A percentile compares a stretch with the other conserved stretches of the same genome.
Evolutionary conservation across 2,113 vertebrate species (phyloP).

Genomic region (Otis tarda): DNA sequence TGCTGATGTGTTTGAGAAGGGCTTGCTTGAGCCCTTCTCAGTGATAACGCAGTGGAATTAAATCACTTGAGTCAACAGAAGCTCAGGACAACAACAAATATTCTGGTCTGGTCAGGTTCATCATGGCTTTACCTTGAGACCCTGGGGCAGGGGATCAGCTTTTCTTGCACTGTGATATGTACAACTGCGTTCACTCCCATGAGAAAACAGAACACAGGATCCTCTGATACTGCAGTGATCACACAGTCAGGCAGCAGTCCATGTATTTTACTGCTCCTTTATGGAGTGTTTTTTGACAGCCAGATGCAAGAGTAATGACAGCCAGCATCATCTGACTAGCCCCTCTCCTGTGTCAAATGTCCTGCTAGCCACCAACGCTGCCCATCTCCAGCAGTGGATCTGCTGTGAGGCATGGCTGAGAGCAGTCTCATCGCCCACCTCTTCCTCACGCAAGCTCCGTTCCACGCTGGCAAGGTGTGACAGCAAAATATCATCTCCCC

Average conservation of each 20-base stretch:
- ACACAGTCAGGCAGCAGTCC: background rate
- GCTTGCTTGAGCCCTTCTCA: background rate
- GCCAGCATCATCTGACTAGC: background rate
- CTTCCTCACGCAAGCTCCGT: background rate
- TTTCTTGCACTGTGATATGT: background rate
- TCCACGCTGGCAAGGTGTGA: background rate
- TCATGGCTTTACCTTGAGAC: background rate
- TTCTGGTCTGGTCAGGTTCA: background rate
- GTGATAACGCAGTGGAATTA: background rate
- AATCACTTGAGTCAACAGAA: background rate
- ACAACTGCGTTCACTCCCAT: rapidly evolving
- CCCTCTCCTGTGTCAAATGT: background rate
- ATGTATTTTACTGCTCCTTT: background rate
- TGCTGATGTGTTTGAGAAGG: background rate
- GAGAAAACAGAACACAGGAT: background rate
- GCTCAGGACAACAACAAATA: background rate
- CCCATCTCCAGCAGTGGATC: background rate
- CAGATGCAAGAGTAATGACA: background rate
- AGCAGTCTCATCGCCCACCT: background rate
- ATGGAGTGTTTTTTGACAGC: background rate
- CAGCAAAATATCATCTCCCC: background rate
- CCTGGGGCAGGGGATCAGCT: background rate
- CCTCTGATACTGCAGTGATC: background rate
- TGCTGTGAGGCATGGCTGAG: rapidly evolving
- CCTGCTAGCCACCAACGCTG: background rate